phyloP scores from a whole-genome alignment of 1,140 invertebrate species.

The Batillaria attramentaria region DNA sequence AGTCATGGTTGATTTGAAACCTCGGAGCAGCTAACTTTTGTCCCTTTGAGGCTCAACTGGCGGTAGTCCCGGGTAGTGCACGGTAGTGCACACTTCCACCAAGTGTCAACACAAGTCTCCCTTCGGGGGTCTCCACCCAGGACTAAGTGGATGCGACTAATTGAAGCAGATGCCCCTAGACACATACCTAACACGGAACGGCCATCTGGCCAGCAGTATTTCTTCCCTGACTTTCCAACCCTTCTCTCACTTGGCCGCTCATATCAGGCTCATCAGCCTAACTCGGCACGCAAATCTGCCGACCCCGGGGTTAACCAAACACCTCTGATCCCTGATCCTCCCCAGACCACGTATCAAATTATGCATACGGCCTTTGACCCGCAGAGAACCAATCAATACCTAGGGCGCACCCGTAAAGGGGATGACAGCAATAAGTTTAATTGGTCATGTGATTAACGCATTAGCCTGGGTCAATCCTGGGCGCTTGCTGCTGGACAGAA shows the following conservation, averaged over 20 bases:
- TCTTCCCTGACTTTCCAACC: background rate
- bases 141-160: no score
- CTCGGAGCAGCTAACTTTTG: no score
- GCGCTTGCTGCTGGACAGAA: no score
- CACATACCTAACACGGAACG: slow-evolving; percentile 12
- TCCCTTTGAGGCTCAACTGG: no score
- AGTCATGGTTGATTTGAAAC: no score
- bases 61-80: no score
- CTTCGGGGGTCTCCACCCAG: background rate
- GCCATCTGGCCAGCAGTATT: background rate
- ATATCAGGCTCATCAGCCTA: background rate
- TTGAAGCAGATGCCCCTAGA: background rate
- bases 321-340: background rate
- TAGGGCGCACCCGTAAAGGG: background rate
- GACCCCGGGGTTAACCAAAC: background rate
- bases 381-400: slow-evolving; percentile 2
- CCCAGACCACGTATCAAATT: slow-evolving; percentile 1
- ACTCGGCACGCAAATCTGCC: slow-evolving; percentile 2
- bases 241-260: background rate
- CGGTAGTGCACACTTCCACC: no score
- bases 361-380: slow-evolving; percentile 20
- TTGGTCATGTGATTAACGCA: slow-evolving; percentile 22
- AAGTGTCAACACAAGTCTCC: no score
- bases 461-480: background rate
- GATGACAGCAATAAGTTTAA: slow-evolving; percentile 19